phyloP scores from a whole-genome alignment of 2,113 vertebrate genomes.

The Dipodomys stephensi region DNA sequence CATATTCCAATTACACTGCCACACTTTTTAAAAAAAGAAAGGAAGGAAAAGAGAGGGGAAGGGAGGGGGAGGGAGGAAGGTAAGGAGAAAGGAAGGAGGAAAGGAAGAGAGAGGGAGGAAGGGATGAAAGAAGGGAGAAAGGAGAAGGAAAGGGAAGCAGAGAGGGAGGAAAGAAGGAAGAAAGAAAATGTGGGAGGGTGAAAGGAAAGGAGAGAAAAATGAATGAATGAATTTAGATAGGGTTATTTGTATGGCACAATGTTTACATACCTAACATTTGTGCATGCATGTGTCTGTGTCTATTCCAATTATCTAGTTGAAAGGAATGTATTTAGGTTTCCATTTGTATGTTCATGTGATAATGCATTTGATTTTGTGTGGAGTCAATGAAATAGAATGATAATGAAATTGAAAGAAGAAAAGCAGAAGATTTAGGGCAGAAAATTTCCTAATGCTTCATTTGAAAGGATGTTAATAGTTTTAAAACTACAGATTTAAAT shows the following conservation, averaged over 20 bases:
- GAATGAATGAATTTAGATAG: not conserved
- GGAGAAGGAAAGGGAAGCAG: no score
- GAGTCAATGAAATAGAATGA: not conserved
- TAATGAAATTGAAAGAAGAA: not conserved
- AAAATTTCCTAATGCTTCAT: not conserved
- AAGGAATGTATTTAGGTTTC: conserved; percentile 8
- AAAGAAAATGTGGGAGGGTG: not conserved
- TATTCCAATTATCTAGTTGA: conserved; percentile 4
- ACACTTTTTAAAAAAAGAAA: not conserved
- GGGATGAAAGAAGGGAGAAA: no score
- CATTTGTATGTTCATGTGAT: conserved; percentile 23
- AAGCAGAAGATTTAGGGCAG: not conserved
- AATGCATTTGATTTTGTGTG: conserved; percentile 22
- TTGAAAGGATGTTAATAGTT: not conserved
- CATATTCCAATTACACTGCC: not conserved
- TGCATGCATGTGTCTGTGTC: no score
- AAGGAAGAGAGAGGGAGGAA: no score
- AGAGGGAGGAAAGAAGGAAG: no score
- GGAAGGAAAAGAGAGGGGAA: not conserved
- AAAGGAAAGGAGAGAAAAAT: not conserved
- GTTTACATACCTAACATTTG: not conserved
- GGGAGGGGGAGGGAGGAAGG: no score
- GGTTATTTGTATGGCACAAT: not conserved
- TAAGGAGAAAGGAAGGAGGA: no score
- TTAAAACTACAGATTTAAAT: conserved; percentile 37